Evolutionary conservation across 2,113 vertebrate genomes (phyloP).

Genomic region (Bubo blakistoni): DNA sequence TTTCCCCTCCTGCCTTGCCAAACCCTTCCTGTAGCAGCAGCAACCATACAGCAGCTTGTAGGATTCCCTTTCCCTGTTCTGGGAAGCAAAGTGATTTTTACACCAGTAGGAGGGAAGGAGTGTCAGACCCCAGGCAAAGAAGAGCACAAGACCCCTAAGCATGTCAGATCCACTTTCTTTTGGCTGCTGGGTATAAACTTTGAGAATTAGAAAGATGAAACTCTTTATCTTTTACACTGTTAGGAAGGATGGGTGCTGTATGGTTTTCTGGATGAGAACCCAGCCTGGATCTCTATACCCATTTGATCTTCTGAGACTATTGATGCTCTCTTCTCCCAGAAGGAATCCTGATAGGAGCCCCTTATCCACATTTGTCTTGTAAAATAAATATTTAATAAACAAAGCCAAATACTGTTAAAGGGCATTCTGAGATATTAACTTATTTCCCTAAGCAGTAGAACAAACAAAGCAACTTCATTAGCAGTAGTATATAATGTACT

Average conservation of each 20-base stretch:
- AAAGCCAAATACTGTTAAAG: slow-evolving; percentile 21
- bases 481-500: not conserved
- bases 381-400: slow-evolving; percentile 57
- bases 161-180: not conserved
- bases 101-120: not conserved
- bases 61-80: not conserved
- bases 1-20: not conserved
- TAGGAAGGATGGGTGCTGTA: not conserved
- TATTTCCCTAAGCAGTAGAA: slow-evolving; percentile 1
- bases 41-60: not conserved
- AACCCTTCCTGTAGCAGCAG: not conserved
- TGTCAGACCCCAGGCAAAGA: not conserved
- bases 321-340: rapidly evolving
- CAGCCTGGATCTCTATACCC: not conserved
- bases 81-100: not conserved
- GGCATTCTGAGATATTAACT: slow-evolving; percentile 10
- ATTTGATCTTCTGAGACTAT: not conserved
- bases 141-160: not conserved
- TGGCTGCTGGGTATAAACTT: not conserved
- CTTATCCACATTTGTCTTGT: not conserved
- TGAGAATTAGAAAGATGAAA: not conserved
- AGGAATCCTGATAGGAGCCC: not conserved
- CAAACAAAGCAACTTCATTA: slow-evolving; percentile 52
- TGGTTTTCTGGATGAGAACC: not conserved
- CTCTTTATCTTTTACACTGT: not conserved